A percentile compares a stretch with the other conserved stretches of the same genome.
phyloP scores from a whole-genome alignment of 2,797 vertebrate species.

The Anas bernieri region DNA sequence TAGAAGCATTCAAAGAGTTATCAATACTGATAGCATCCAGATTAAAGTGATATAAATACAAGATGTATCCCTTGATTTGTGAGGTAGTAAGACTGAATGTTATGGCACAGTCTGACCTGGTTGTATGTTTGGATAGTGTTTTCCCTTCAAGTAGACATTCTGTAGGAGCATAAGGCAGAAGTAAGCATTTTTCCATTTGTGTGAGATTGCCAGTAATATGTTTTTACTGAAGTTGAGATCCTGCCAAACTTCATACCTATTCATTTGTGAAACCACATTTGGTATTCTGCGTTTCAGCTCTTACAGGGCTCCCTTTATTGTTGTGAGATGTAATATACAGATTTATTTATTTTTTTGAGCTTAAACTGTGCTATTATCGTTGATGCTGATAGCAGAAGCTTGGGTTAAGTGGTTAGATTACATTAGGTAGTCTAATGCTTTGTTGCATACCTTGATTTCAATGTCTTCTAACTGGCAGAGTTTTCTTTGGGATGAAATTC shows the following conservation, averaged over 20 bases:
- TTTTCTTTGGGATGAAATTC: not conserved
- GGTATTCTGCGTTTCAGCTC: conserved; percentile 26
- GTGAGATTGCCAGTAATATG: conserved; percentile 11
- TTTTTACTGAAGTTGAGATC: conserved; percentile 43
- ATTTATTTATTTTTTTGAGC: conserved; percentile 11
- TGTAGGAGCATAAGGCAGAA: not conserved
- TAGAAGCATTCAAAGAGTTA: not conserved
- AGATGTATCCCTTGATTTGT: not conserved
- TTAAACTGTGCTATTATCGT: not conserved
- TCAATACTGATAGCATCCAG: not conserved
- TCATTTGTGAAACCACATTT: conserved; percentile 37
- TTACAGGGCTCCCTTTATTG: not conserved
- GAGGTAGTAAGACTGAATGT: not conserved
- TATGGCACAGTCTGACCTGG: not conserved
- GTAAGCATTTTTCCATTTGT: conserved; percentile 44
- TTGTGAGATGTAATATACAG: not conserved
- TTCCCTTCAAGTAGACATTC: not conserved
- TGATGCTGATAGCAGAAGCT: not conserved
- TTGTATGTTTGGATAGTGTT: conserved; percentile 15
- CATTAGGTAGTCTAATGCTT: not conserved
- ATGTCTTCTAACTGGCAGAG: not conserved
- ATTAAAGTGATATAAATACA: not conserved
- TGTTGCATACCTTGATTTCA: not conserved
- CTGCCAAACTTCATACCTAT: conserved; percentile 37
- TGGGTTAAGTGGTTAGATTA: not conserved